These are phyloP conservation scores for Nematolebias whitei DNA, from an alignment of 2,113 vertebrate species.

Conservation along the genomic window DNA sequence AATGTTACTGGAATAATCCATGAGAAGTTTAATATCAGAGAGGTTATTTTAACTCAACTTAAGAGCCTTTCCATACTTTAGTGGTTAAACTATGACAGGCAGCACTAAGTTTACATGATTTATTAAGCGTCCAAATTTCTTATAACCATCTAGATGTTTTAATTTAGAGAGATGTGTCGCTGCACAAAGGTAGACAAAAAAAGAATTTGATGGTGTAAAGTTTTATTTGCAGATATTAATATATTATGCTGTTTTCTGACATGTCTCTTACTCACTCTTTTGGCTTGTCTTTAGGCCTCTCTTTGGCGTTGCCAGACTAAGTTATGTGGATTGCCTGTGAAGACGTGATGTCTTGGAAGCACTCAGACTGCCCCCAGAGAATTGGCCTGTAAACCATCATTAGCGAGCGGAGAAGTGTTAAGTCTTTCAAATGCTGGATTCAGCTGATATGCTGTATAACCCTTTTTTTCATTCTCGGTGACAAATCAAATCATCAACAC, in stretches of 20 bases:
- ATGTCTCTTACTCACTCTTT: conserved; percentile 64
- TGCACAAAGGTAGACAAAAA: conserved; percentile 29
- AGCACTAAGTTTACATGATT: conserved; percentile 28
- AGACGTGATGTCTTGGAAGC: conserved; percentile 74
- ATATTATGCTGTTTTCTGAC: conserved; percentile 59
- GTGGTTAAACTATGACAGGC: conserved; percentile 3
- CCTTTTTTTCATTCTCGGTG: conserved; percentile 71
- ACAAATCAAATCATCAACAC: conserved; percentile 77
- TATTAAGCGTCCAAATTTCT: conserved; percentile 13
- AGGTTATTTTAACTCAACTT: neutral
- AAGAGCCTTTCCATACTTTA: conserved; percentile 4
- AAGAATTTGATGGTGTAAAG: conserved; percentile 42
- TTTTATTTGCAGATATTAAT: conserved; percentile 67
- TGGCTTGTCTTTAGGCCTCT: conserved; percentile 70
- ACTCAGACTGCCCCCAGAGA: conserved; percentile 73
- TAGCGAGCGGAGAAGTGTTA: conserved; percentile 69
- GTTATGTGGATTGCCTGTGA: conserved; percentile 73
- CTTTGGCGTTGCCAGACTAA: conserved; percentile 74
- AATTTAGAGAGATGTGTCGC: conserved; percentile 32
- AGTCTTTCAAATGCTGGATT: conserved; percentile 75
- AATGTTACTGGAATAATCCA: conserved; percentile 22
- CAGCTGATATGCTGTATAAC: conserved; percentile 69
- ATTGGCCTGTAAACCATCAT: conserved; percentile 80
- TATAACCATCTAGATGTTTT: conserved; percentile 18
- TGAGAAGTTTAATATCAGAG: neutral